Evolutionary conservation across 2,888 invertebrate genomes (phyloP), one percentile per base, ranked within the genome.

Genomic region (Brachylomia viminalis): DNA sequence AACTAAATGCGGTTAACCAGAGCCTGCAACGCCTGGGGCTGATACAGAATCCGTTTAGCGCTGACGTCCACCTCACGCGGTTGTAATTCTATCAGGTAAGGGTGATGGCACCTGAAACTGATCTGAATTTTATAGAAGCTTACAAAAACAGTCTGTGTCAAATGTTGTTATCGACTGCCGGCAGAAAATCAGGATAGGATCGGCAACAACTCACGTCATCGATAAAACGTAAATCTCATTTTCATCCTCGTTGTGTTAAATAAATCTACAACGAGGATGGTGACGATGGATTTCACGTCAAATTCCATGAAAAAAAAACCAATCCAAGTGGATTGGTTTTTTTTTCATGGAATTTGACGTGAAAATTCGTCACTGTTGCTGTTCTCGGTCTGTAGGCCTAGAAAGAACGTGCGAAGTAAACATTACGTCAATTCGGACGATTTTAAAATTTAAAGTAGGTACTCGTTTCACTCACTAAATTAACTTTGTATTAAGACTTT

Each of bases 1-100:
- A 58, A 27, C 15, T 62, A 62, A 42, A 62, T 56, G n/a, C 20
- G 62, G 54, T 69, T 77, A 62, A 38, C 52, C 30, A 52, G 23
- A 38, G 7, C 27, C 30, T n/a, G 56, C 52, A 23, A 23, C 6
- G 49, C 68, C 68, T 15, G 45, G 3, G 64, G 52, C 33, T 52
- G 59, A 52, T 30, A 30, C 52, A 11, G 8, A 47, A 65, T 72
- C 15, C 47, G 30, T 30, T 72, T 54, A 30, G 38, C 42, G 27
- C 30, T 7, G 33, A 52, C 30, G 69, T 56, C 47, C 54, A 79
- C 27, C 38, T 45, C 45, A 27, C 52, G 17, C 8, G 10, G 45
- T 17, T 8, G 15, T n/a, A 45, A 78, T 47, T 27, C n/a, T 33
- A 54, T 77, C n/a, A 69, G 20, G 47, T 33, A 17, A 38, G 13